phyloP scores from a whole-genome alignment of 2,113 vertebrate species.

The Hippocampus barbouri region DNA sequence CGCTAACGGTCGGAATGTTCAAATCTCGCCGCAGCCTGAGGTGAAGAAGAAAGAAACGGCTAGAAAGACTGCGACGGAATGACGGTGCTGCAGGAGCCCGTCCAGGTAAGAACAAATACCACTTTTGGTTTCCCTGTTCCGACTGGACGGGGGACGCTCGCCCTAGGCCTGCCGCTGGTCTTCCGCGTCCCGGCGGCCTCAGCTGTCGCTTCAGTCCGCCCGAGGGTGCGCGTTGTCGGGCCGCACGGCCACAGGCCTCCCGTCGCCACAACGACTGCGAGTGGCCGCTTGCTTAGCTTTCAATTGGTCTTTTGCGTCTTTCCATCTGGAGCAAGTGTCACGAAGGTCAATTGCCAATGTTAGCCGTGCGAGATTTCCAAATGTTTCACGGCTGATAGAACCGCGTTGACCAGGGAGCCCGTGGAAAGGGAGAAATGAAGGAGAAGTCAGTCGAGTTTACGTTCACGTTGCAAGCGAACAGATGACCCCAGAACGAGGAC shows the following conservation, averaged over 20 bases:
- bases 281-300: too few relatives aligned
- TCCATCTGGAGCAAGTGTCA: background rate
- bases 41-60: conserved; percentile 54
- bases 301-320: background rate
- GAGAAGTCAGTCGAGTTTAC: background rate
- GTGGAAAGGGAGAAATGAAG: background rate
- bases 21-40: conserved; percentile 61
- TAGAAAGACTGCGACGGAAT: conserved; percentile 57
- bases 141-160: background rate
- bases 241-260: conserved; percentile 27
- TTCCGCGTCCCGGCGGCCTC: conserved; percentile 43
- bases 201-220: conserved; percentile 19
- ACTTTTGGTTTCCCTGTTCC: conserved; percentile 17
- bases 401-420: background rate
- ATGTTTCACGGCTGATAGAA: background rate
- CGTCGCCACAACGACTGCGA: background rate
- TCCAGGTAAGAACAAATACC: conserved; percentile 63
- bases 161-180: background rate
- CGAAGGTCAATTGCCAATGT: background rate
- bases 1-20: conserved; percentile 75
- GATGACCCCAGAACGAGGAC: background rate
- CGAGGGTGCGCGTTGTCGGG: conserved; percentile 1
- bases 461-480: background rate
- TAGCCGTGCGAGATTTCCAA: background rate
- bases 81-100: conserved; percentile 80